Evolutionary conservation across 2,888 invertebrate genomes (phyloP).

Genomic region (Phorcus lineatus): DNA sequence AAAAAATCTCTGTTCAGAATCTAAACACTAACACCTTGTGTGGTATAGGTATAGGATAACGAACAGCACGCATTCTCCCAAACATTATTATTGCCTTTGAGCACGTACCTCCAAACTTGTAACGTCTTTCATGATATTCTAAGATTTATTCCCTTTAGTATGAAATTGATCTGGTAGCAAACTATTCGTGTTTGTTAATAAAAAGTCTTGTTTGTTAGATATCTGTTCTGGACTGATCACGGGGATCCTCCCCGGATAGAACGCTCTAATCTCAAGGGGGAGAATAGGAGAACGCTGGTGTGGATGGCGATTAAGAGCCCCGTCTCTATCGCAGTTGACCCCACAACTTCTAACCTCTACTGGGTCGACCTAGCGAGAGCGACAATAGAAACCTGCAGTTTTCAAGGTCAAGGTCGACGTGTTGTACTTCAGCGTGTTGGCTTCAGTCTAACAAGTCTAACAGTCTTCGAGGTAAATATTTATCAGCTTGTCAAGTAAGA

Average conservation of each 20-base stretch:
- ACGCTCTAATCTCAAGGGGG: conserved; percentile 19
- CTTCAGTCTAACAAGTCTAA: background rate
- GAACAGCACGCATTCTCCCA: too few relatives aligned
- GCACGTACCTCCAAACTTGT: too few relatives aligned
- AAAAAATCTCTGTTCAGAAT: too few relatives aligned
- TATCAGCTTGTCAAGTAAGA: too few relatives aligned
- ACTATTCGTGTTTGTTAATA: too few relatives aligned
- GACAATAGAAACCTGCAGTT: conserved; percentile 26
- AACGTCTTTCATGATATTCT: too few relatives aligned
- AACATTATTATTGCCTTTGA: too few relatives aligned
- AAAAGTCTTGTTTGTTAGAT: background rate
- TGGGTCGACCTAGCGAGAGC: conserved; percentile 30
- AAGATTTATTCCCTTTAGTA: too few relatives aligned
- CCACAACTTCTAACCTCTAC: background rate
- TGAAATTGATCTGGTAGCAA: too few relatives aligned
- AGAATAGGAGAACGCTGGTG: conserved; percentile 10
- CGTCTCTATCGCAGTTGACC: conserved; percentile 22
- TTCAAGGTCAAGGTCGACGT: background rate
- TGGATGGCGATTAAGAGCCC: conserved; percentile 29
- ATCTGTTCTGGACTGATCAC: conserved; percentile 30
- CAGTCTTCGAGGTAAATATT: background rate
- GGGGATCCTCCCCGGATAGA: conserved; percentile 23
- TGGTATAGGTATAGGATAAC: too few relatives aligned
- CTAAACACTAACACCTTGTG: too few relatives aligned
- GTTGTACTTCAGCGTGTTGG: background rate